A percentile compares a stretch with the other conserved stretches of the same genome.
Evolutionary conservation across 2,113 vertebrate species (phyloP).

Genomic region (Cochlearius cochlearius): DNA sequence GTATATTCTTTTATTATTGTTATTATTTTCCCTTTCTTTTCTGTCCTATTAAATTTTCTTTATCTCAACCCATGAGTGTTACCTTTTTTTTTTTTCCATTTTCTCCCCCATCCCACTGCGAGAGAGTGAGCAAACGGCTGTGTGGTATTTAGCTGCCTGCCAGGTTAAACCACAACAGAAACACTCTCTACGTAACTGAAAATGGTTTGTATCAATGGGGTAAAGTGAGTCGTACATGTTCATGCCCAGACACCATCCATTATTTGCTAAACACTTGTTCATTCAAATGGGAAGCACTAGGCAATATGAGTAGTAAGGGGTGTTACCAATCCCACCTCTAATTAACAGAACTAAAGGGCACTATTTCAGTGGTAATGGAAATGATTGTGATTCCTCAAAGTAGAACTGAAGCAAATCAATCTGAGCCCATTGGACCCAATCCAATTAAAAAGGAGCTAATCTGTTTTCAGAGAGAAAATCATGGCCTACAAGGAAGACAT

Average conservation of each 20-base stretch:
- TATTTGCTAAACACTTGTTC: neutral
- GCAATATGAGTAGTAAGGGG: neutral
- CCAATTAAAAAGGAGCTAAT: constrained; percentile 53
- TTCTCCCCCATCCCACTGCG: neutral
- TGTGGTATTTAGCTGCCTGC: neutral
- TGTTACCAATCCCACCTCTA: neutral
- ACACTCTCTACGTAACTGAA: neutral
- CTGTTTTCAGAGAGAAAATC: neutral
- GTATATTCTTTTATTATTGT: too few relatives aligned
- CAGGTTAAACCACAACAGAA: neutral
- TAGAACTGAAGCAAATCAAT: constrained; percentile 49
- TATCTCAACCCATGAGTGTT: too few relatives aligned
- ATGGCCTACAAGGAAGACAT: neutral
- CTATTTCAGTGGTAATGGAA: constrained; percentile 11
- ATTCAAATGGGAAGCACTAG: neutral
- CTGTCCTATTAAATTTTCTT: too few relatives aligned
- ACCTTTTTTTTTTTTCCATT: neutral
- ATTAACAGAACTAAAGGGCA: neutral
- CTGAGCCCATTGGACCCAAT: constrained; percentile 8
- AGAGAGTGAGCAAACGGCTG: neutral
- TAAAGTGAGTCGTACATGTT: neutral
- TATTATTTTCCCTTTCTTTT: too few relatives aligned
- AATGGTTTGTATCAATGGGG: neutral
- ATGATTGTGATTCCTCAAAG: constrained; percentile 20
- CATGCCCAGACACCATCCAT: neutral